A percentile compares a stretch with the other conserved stretches of the same genome.
Evolutionary conservation across 2,113 vertebrate species (phyloP).

Genomic region (Cairina moschata): DNA sequence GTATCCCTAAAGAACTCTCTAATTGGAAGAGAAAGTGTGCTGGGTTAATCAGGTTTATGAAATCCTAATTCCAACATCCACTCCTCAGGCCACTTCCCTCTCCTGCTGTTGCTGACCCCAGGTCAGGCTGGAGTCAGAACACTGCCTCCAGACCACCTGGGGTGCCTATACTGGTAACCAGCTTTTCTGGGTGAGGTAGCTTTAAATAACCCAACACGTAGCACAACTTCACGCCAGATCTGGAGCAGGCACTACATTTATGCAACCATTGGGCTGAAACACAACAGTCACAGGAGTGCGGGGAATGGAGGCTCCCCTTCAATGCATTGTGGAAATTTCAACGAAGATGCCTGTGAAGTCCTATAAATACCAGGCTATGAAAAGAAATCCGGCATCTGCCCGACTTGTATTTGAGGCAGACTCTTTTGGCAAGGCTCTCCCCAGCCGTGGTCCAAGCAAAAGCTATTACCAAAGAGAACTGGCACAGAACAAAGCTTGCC

Average conservation of each 20-base stretch:
- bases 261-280: neutral
- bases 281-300: rapidly evolving
- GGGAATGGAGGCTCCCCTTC: neutral
- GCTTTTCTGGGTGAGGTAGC: neutral
- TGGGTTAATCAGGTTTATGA: neutral
- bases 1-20: neutral
- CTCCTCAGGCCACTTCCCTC: neutral
- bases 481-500: neutral
- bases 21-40: neutral
- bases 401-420: neutral
- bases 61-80: neutral
- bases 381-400: neutral
- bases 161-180: neutral
- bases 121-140: neutral
- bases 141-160: neutral
- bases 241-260: neutral
- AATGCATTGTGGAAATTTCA: neutral
- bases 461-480: neutral
- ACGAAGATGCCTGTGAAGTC: neutral
- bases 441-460: neutral
- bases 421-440: neutral
- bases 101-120: neutral
- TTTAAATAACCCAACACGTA: rapidly evolving
- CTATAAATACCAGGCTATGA: neutral
- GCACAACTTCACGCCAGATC: rapidly evolving